Evolutionary conservation across 2,797 vertebrate species (phyloP).

Genomic region (Orestias chungarensis): DNA sequence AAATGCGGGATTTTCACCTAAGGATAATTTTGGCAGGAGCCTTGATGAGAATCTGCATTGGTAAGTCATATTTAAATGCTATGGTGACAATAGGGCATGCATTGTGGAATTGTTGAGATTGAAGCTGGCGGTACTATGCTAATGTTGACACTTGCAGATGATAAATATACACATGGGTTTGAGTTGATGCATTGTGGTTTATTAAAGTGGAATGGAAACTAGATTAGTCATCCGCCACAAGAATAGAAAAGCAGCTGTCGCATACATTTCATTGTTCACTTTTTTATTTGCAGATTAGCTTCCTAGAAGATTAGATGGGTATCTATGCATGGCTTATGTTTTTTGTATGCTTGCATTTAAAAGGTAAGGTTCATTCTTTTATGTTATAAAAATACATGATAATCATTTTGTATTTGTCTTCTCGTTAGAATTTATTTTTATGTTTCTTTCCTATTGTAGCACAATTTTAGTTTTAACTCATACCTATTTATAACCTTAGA

Average conservation of each 20-base stretch:
- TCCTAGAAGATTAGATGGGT: slow-evolving; percentile 40
- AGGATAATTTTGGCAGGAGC: no score
- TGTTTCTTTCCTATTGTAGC: background rate
- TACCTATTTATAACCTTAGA: background rate
- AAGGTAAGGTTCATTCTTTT: slow-evolving; percentile 42
- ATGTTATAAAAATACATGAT: no score
- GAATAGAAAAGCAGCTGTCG: background rate
- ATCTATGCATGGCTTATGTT: slow-evolving; percentile 17
- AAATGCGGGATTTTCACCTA: background rate
- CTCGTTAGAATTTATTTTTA: background rate
- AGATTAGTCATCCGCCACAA: background rate
- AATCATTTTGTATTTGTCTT: background rate
- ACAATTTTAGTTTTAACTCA: no score
- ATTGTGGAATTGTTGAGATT: background rate
- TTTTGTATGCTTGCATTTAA: slow-evolving; percentile 29
- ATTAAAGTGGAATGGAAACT: slow-evolving; percentile 57
- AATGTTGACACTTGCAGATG: background rate
- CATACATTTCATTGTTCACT: background rate
- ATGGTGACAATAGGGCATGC: background rate
- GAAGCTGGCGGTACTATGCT: no score
- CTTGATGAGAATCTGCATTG: background rate
- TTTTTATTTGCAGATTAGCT: slow-evolving; percentile 24
- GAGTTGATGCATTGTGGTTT: background rate
- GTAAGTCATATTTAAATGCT: background rate
- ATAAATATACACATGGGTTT: background rate